phyloP scores from a whole-genome alignment of 2,888 invertebrate genomes.

The Megalurothrips usitatus region DNA sequence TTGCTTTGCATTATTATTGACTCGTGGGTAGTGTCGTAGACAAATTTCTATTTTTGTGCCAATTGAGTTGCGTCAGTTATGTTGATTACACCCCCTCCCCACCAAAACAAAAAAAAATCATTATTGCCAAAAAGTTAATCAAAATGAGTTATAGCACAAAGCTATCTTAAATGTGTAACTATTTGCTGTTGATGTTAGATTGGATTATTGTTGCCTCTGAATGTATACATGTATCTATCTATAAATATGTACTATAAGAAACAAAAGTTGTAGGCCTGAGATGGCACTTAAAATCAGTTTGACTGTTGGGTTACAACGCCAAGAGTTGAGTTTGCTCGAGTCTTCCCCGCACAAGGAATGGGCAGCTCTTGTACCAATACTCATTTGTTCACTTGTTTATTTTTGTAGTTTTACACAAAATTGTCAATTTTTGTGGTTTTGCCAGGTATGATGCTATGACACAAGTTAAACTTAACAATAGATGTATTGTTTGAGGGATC shows the following conservation, averaged over 20 bases:
- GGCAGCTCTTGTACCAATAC: conserved; percentile 13
- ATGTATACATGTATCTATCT: neutral
- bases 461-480: neutral
- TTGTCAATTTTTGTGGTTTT: neutral
- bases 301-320: neutral
- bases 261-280: neutral
- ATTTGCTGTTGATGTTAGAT: neutral
- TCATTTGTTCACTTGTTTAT: neutral
- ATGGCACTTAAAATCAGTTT: neutral
- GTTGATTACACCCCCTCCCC: neutral
- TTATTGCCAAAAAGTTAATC: neutral
- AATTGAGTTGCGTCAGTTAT: neutral
- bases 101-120: neutral
- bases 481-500: neutral
- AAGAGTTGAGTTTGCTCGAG: neutral
- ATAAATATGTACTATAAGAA: neutral
- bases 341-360: neutral
- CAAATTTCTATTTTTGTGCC: conserved; percentile 12
- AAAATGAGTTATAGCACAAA: neutral
- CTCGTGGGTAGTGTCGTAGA: neutral
- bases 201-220: neutral
- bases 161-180: neutral
- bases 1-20: neutral
- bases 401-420: conserved; percentile 19
- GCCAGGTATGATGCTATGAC: neutral